Evolutionary conservation across 2,888 invertebrate species (phyloP).

Genomic region (Apeira syringaria): DNA sequence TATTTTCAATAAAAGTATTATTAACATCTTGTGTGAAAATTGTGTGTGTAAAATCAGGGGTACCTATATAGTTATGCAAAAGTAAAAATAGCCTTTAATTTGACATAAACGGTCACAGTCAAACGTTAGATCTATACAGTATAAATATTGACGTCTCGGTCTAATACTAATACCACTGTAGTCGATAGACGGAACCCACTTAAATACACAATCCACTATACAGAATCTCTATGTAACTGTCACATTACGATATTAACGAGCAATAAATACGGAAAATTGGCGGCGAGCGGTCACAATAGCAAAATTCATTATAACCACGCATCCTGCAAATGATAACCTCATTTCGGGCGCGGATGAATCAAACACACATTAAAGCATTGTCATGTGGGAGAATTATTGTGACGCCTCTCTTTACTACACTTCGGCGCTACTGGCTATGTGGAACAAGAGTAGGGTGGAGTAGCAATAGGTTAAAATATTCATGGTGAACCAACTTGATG

Average conservation of each 20-base stretch:
- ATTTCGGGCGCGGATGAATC: slow-evolving; percentile 78
- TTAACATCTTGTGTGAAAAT: no score
- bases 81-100: no score
- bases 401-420: slow-evolving; percentile 77
- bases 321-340: slow-evolving; percentile 79
- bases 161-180: no score
- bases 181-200: background rate
- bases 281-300: slow-evolving; percentile 55
- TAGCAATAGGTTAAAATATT: no score
- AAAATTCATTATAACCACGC: slow-evolving; percentile 68
- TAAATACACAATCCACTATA: background rate
- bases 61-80: no score
- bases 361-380: slow-evolving; percentile 81
- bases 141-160: no score
- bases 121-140: no score
- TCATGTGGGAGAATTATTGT: slow-evolving; percentile 81
- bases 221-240: slow-evolving; percentile 27
- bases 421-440: slow-evolving; percentile 62
- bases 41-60: no score
- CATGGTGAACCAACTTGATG: no score
- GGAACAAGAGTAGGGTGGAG: slow-evolving; percentile 40
- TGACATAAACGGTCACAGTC: no score
- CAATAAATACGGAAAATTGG: slow-evolving; percentile 37
- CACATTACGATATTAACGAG: slow-evolving; percentile 30
- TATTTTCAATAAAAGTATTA: no score